Evolutionary conservation across 2,113 vertebrate species (phyloP).

Genomic region (Cichladusa arquata): DNA sequence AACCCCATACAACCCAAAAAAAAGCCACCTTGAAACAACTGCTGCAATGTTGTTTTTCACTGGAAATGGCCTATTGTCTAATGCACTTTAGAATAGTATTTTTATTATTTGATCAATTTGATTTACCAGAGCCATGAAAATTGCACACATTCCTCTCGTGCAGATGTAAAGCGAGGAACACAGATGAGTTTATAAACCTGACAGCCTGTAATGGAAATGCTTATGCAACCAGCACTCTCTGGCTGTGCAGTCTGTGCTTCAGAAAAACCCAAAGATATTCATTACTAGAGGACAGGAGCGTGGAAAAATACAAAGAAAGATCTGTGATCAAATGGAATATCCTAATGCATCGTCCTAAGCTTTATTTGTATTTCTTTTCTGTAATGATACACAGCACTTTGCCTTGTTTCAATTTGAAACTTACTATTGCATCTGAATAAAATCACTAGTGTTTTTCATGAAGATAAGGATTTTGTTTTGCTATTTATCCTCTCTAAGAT

Average conservation of each 20-base stretch:
- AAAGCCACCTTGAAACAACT: not conserved
- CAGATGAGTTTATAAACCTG: conserved; percentile 21
- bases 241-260: not conserved
- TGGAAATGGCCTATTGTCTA: conserved; percentile 8
- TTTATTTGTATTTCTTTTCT: conserved; percentile 25
- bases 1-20: not conserved
- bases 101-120: conserved; percentile 22
- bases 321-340: not conserved
- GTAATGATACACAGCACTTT: not conserved
- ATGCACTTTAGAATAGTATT: not conserved
- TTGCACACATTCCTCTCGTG: not conserved
- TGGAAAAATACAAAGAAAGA: not conserved
- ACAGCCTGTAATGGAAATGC: not conserved
- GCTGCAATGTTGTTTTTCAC: not conserved
- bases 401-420: conserved; percentile 4
- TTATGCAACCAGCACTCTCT: not conserved
- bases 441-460: not conserved
- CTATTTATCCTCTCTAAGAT: conserved; percentile 23
- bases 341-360: not conserved
- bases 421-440: not conserved
- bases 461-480: conserved; percentile 4
- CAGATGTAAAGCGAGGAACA: not conserved
- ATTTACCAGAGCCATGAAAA: conserved; percentile 1
- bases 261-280: not conserved
- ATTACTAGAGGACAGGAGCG: not conserved